Evolutionary conservation across 2,113 vertebrate genomes (phyloP).

Genomic region (Atrichornis clamosus): DNA sequence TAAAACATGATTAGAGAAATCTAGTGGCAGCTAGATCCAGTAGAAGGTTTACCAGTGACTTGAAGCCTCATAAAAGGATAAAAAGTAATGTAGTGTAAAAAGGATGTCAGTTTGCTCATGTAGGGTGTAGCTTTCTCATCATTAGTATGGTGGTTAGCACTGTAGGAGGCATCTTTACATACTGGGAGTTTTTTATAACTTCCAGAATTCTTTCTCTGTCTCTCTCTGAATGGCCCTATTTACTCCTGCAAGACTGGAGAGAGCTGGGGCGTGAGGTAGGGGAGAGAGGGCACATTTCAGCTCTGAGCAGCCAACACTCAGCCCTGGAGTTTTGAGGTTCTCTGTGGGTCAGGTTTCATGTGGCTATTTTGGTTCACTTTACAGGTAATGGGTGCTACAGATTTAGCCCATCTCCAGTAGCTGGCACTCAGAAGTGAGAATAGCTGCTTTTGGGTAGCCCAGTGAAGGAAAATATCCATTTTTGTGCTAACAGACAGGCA

Average conservation of each 20-base stretch:
- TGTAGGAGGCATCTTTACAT: constrained; percentile 37
- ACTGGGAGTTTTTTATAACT: constrained; percentile 10
- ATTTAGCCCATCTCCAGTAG: neutral
- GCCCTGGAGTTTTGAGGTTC: neutral
- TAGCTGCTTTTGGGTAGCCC: neutral
- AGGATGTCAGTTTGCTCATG: neutral
- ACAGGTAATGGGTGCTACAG: neutral
- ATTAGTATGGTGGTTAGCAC: neutral
- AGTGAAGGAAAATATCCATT: neutral
- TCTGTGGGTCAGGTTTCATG: neutral
- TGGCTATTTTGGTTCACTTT: neutral
- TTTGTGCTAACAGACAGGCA: neutral
- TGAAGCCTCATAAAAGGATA: neutral
- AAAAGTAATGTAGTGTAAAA: neutral
- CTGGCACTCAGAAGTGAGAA: neutral
- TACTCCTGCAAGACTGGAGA: neutral
- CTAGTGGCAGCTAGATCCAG: neutral
- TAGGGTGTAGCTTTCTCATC: neutral
- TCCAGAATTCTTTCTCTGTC: constrained; percentile 20
- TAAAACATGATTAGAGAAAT: neutral
- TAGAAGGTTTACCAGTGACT: neutral
- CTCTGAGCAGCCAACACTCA: neutral
- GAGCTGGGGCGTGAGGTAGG: neutral
- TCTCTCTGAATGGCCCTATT: constrained; percentile 36
- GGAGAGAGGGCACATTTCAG: neutral